Conservation (phyloP, 1,140 invertebrate species). For the Brachionus angularis region DNA sequence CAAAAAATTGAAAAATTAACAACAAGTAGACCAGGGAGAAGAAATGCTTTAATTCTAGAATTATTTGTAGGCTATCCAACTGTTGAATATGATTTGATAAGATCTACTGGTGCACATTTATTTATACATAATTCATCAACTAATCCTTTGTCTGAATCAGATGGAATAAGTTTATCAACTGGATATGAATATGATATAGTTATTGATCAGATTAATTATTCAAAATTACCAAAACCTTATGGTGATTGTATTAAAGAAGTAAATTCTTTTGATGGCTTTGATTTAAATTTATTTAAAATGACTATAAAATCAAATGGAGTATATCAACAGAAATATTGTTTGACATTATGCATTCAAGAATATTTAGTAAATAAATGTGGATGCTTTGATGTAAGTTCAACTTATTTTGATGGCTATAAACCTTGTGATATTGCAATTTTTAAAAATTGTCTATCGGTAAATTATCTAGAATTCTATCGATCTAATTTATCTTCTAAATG, state of each 20-base stretch:
- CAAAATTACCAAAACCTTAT: slow-evolving; percentile 1
- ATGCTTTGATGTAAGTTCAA: background rate
- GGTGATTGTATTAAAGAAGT: slow-evolving; percentile 11
- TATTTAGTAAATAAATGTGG: background rate
- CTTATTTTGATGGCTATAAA: background rate
- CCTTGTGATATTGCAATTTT: background rate
- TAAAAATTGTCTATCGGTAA: no score
- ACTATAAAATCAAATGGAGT: background rate
- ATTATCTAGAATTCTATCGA: background rate
- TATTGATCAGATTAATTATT: background rate
- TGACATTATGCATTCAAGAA: background rate
- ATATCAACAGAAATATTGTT: slow-evolving; percentile 12
- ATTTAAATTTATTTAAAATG: background rate
- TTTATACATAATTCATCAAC: slow-evolving; percentile 15
- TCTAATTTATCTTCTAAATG: background rate
- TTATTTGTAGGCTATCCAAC: slow-evolving; percentile 8
- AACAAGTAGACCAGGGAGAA: background rate
- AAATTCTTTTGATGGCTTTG: background rate
- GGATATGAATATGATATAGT: background rate
- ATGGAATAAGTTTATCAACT: background rate
- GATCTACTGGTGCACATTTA: background rate
- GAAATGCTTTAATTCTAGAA: background rate
- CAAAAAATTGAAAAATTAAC: background rate
- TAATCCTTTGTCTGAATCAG: background rate
- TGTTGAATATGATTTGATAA: background rate